Conservation (phyloP, 2,797 vertebrate species). For the Lophius americanus region DNA sequence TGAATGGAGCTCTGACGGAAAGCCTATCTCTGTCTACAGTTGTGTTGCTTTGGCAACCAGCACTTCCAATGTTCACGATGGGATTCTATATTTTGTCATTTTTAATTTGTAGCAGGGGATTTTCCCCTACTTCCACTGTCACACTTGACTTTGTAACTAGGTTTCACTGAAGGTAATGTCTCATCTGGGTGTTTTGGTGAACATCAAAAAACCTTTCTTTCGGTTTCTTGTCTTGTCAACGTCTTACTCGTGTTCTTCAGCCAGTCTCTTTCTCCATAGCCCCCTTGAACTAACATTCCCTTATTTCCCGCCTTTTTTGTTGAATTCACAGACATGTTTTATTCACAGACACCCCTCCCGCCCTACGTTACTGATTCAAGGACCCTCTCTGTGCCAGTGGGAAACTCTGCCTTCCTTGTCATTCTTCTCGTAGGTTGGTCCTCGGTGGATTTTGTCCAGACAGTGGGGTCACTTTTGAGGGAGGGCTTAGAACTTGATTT, state of each 20-base stretch:
- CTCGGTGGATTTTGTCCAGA: conserved; percentile 63
- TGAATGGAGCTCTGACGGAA: too few species aligned
- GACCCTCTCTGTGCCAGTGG: conserved; percentile 56
- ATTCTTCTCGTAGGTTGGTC: conserved; percentile 46
- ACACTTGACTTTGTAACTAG: conserved; percentile 1
- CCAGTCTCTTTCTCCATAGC: background rate
- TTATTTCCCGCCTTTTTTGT: conserved; percentile 65
- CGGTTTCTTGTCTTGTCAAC: conserved; percentile 12
- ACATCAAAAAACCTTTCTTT: background rate
- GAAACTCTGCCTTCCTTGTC: conserved; percentile 63
- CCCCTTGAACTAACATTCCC: conserved; percentile 29
- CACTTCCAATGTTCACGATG: too few species aligned
- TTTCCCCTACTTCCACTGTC: conserved; percentile 29
- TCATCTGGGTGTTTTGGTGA: background rate
- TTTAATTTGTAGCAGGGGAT: background rate
- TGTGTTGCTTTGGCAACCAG: too few species aligned
- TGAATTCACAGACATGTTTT: conserved; percentile 31
- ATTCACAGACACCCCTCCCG: conserved; percentile 33
- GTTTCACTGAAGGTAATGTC: background rate
- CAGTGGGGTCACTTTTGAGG: conserved; percentile 58
- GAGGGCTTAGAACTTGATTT: conserved; percentile 70
- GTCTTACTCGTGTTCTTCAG: conserved; percentile 16
- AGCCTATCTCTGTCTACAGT: too few species aligned
- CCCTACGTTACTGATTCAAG: conserved; percentile 54
- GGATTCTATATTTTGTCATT: too few species aligned